phyloP scores from a whole-genome alignment of 2,113 vertebrate species.

The Sinocyclocheilus anshuiensis region DNA sequence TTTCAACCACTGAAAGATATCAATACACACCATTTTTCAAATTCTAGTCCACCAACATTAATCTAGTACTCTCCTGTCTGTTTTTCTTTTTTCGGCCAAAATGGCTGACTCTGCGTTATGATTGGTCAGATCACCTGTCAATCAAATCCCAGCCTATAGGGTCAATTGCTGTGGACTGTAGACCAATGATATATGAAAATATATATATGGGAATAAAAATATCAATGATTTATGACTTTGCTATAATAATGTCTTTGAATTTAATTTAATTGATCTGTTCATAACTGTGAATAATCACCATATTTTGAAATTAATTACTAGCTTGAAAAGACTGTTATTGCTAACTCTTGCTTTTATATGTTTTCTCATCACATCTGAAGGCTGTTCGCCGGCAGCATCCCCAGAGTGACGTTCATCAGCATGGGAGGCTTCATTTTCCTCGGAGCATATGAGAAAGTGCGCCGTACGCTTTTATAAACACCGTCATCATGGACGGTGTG shows the following conservation, averaged over 20 bases:
- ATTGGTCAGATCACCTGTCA: no score
- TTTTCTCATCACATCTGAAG: conserved; percentile 60
- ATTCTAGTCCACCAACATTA: no score
- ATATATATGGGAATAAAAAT: no score
- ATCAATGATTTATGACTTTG: neutral
- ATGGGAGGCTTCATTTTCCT: conserved; percentile 96
- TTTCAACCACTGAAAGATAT: no score
- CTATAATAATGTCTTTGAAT: neutral
- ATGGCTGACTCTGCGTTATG: no score
- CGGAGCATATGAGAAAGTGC: conserved; percentile 88
- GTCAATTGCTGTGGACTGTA: no score
- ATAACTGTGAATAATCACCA: neutral
- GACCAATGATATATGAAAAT: no score
- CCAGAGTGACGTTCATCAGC: conserved; percentile 88
- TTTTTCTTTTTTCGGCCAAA: no score
- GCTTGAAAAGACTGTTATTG: neutral
- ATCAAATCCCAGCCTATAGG: no score
- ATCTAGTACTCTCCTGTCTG: no score
- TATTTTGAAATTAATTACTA: neutral
- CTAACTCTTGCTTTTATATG: conserved; percentile 16
- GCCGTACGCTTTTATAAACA: conserved; percentile 72
- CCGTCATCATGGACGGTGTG: neutral
- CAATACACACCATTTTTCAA: no score
- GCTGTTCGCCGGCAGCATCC: conserved; percentile 90
- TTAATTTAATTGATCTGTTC: neutral